Evolutionary conservation across 2,888 invertebrate species (phyloP), one percentile per base, ranked within the genome.

Genomic region (Digitonthophagus gazella): DNA sequence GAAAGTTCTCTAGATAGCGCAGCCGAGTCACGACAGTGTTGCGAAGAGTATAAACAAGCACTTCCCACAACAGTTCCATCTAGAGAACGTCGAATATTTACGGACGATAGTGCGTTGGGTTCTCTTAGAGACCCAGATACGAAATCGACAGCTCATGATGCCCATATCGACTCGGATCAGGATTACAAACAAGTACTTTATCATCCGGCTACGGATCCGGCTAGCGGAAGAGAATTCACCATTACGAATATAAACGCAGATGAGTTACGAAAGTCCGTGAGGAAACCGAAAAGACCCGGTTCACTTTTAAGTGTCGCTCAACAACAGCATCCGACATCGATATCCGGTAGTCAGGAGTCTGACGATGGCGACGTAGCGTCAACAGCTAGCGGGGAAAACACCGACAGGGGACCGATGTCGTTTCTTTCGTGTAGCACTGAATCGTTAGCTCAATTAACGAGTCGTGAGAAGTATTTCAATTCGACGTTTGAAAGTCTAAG

Each of bases 171-270:
- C 76, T 93, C 95, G 76, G 93, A 93, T 77, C 91, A 93, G 0
- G 92, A 92, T 73, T 84, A 91, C 57, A 44, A 44, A 8, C 28
- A 78, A 76, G 84, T 80, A 0, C 72, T 82, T 28, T 82, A 82
- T 74, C 81, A 81, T 73, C 80, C 81, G 0, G 75, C 76, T 2
- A 79, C 80, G 2, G 80, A 80, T 75, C 79, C 79, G 2, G 76
- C 79, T 69, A 82, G 82, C 70, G 83, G 77, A 76, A 93, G 92
- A 69, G 93, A 93, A 78, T 95, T 93, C 79, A 93, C 92, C 78
- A 93, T 95, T 57, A 94, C 92, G 78, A 94, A 94, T 67, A 93
- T 95, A 89, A 93, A 95, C 78, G 93, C 90, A 0, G 93, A 93
- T 54, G 94, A 94, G 78, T 82, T 95, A 69, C 85, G 94, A 0